Conservation (phyloP, 2,888 invertebrate genomes). For the Rotaria socialis region DNA sequence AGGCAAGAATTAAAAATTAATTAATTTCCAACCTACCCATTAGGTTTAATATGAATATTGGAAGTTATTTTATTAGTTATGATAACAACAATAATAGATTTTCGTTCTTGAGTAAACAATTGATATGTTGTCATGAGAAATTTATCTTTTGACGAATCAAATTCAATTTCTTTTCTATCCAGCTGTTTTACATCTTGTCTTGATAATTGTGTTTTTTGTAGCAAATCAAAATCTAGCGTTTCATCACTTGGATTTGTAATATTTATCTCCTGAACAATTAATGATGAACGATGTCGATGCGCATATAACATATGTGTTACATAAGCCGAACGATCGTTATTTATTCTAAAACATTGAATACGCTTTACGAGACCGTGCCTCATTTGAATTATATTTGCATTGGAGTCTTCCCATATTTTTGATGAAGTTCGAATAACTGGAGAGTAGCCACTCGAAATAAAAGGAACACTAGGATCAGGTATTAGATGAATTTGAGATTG, state of each 20-base stretch:
- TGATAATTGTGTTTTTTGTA: neutral
- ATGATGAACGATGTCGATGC: constrained; percentile 72
- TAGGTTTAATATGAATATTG: neutral
- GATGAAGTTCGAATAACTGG: neutral
- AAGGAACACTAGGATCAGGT: neutral
- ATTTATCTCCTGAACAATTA: constrained; percentile 76
- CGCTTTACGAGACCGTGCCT: constrained; percentile 36
- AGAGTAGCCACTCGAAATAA: neutral
- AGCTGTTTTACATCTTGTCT: neutral
- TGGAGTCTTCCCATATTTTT: neutral
- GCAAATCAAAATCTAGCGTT: constrained; percentile 48
- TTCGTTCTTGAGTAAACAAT: neutral
- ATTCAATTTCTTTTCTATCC: neutral
- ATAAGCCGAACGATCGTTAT: constrained; percentile 30
- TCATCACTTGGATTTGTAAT: constrained; percentile 70
- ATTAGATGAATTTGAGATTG: constrained; percentile 32
- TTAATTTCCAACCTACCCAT: neutral
- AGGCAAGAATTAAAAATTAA: neutral
- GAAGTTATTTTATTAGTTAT: neutral
- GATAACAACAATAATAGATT: neutral
- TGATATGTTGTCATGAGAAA: neutral
- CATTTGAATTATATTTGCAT: constrained; percentile 24
- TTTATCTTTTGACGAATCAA: neutral
- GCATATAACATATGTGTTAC: constrained; percentile 63
- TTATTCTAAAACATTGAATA: constrained; percentile 40